Conservation (phyloP, 2,888 invertebrate genomes). For the Thyatira batis region DNA sequence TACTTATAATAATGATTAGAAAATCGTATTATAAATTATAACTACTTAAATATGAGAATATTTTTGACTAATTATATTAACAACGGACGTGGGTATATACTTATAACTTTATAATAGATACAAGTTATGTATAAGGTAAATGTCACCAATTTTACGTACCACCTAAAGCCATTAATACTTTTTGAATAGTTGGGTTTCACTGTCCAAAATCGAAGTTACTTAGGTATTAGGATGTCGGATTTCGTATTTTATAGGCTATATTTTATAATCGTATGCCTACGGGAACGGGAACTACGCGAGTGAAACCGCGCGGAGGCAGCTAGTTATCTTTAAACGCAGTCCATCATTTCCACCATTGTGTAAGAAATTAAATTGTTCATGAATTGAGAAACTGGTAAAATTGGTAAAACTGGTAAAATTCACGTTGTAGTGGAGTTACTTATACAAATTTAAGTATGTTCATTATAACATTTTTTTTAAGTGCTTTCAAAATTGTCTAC, state of each 20-base stretch:
- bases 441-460: not conserved
- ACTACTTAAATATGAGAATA: conserved; percentile 29
- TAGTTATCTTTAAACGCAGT: too few species aligned
- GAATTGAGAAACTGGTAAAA: not conserved
- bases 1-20: conserved; percentile 34
- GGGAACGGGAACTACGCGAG: too few species aligned
- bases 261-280: too few species aligned
- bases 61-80: conserved; percentile 10
- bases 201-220: too few species aligned
- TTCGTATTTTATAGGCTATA: too few species aligned
- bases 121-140: not conserved
- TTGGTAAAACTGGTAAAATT: not conserved
- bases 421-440: not conserved
- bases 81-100: not conserved
- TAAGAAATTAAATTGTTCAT: too few species aligned
- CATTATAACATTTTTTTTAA: not conserved
- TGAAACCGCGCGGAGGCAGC: too few species aligned
- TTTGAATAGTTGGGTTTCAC: too few species aligned
- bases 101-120: conserved; percentile 7
- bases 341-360: too few species aligned
- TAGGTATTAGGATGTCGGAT: too few species aligned
- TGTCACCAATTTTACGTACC: not conserved
- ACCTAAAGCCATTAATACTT: not conserved
- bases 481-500: not conserved
- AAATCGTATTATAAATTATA: conserved; percentile 30